phyloP scores from a whole-genome alignment of 2,113 vertebrate species.

The Neogale vison region DNA sequence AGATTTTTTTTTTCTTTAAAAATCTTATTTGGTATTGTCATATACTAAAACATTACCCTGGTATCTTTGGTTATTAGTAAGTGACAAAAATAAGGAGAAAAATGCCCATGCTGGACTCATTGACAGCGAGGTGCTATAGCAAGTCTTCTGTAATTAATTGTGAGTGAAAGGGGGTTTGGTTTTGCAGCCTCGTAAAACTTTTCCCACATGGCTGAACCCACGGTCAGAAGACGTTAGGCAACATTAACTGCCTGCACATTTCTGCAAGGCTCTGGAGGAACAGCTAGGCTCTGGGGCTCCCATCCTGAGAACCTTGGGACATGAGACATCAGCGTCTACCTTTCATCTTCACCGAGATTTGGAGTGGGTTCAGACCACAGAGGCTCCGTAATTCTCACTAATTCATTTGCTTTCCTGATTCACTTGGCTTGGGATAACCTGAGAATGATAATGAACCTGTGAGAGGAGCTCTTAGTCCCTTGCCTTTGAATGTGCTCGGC shows the following conservation, averaged over 20 bases:
- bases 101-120: slow-evolving; percentile 84
- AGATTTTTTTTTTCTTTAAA: slow-evolving; percentile 67
- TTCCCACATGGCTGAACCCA: slow-evolving; percentile 94
- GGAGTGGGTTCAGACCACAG: slow-evolving; percentile 96
- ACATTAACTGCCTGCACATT: slow-evolving; percentile 93
- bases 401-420: slow-evolving; percentile 99
- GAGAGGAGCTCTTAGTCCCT: slow-evolving; percentile 91
- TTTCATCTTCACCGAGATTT: slow-evolving; percentile 99
- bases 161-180: slow-evolving; percentile 89
- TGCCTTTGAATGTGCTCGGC: slow-evolving; percentile 97
- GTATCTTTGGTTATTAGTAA: slow-evolving; percentile 90
- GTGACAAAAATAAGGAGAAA: slow-evolving; percentile 86
- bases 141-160: slow-evolving; percentile 94
- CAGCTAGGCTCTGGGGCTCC: slow-evolving; percentile 85
- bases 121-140: slow-evolving; percentile 87
- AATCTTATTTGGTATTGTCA: slow-evolving; percentile 60
- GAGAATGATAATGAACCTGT: slow-evolving; percentile 99
- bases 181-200: slow-evolving; percentile 90
- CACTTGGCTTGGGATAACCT: slow-evolving; percentile 96
- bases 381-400: slow-evolving; percentile 99
- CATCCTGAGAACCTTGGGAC: slow-evolving; percentile 89
- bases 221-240: slow-evolving; percentile 94
- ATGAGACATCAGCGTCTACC: slow-evolving; percentile 91
- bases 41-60: slow-evolving; percentile 60
- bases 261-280: slow-evolving; percentile 86